A percentile compares a stretch with the other conserved stretches of the same genome.
Evolutionary conservation across 1,140 invertebrate genomes (phyloP).

Genomic region (Drosophila baimaii): DNA sequence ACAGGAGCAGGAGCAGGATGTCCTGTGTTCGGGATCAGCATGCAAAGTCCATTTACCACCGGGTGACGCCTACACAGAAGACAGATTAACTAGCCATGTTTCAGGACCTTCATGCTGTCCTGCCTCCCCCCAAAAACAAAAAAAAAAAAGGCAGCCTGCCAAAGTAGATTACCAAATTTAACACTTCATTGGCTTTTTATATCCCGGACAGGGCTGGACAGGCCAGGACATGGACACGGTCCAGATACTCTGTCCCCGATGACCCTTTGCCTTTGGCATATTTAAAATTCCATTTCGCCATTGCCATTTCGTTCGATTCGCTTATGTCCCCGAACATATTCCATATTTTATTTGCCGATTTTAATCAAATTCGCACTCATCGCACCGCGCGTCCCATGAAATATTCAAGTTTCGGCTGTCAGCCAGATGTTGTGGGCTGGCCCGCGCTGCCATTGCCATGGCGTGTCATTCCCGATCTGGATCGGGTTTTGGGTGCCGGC

Average conservation of each 20-base stretch:
- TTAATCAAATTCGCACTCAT: slow-evolving; percentile 60
- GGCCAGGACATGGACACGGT: slow-evolving; percentile 27
- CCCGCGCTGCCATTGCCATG: slow-evolving; percentile 19
- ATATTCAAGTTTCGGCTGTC: slow-evolving; percentile 63
- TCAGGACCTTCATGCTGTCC: neutral
- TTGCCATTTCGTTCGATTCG: neutral
- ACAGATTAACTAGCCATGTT: slow-evolving; percentile 65
- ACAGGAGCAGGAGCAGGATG: slow-evolving; percentile 36
- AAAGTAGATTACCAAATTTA: slow-evolving; percentile 77
- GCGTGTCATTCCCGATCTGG: slow-evolving; percentile 32
- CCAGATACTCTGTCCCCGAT: slow-evolving; percentile 14
- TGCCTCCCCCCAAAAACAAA: neutral
- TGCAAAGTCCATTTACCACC: slow-evolving; percentile 55
- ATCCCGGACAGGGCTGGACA: slow-evolving; percentile 38
- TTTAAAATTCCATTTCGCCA: slow-evolving; percentile 60
- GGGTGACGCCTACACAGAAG: slow-evolving; percentile 54
- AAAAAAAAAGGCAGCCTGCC: slow-evolving; percentile 31
- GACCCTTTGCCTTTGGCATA: slow-evolving; percentile 40
- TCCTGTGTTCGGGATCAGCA: slow-evolving; percentile 39
- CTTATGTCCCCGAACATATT: slow-evolving; percentile 19
- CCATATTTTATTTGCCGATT: slow-evolving; percentile 64
- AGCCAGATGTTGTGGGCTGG: slow-evolving; percentile 55
- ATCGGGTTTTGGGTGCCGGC: slow-evolving; percentile 10
- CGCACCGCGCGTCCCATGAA: slow-evolving; percentile 53
- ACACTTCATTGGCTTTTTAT: slow-evolving; percentile 68